Evolutionary conservation across 1,140 invertebrate species (phyloP).

Genomic region (Drepana arcuata): DNA sequence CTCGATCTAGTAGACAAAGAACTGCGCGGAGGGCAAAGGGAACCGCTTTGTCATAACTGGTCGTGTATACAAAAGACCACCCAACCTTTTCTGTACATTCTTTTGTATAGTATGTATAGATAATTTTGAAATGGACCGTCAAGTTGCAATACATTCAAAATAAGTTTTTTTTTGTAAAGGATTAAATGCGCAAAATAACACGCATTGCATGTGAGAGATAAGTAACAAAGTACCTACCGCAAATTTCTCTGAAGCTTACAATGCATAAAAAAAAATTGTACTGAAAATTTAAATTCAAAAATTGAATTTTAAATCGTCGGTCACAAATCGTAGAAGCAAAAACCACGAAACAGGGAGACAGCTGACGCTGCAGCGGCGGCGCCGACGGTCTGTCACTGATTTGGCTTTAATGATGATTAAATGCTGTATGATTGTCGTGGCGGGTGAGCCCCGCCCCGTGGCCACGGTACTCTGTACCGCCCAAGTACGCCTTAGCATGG

Average conservation of each 20-base stretch:
- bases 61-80: slow-evolving; percentile 50
- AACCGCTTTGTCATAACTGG: slow-evolving; percentile 63
- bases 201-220: background rate
- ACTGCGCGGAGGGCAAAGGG: slow-evolving; percentile 36
- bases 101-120: slow-evolving; percentile 41
- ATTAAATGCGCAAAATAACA: slow-evolving; percentile 5
- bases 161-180: too few relatives aligned
- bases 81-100: slow-evolving; percentile 46
- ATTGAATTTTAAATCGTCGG: too few relatives aligned
- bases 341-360: slow-evolving; percentile 33
- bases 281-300: too few relatives aligned
- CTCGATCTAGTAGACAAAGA: slow-evolving; percentile 66
- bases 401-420: slow-evolving; percentile 68
- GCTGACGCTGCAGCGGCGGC: slow-evolving; percentile 48
- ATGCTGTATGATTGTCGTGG: slow-evolving; percentile 56
- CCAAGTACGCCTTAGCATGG: background rate
- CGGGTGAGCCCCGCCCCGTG: slow-evolving; percentile 7
- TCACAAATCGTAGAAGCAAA: too few relatives aligned
- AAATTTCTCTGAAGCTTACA: too few relatives aligned
- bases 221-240: background rate
- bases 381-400: slow-evolving; percentile 45
- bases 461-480: background rate
- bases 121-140: slow-evolving; percentile 39
- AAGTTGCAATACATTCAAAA: slow-evolving; percentile 22
- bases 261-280: slow-evolving; percentile 12